phyloP scores from a whole-genome alignment of 2,797 vertebrate species.

The Mico argentatus region DNA sequence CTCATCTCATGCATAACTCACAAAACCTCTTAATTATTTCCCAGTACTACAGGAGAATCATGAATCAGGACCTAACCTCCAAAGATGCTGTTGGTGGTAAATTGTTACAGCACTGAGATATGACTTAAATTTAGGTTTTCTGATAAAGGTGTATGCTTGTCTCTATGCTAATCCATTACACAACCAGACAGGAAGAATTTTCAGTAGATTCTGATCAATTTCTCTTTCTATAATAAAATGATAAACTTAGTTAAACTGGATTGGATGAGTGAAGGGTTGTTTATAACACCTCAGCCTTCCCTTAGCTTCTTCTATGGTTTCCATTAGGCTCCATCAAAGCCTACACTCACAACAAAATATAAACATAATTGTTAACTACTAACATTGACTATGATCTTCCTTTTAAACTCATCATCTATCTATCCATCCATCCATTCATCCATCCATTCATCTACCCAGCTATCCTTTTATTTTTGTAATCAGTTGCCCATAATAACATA shows the following conservation, averaged over 20 bases:
- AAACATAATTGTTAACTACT: neutral
- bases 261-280: neutral
- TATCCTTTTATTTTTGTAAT: neutral
- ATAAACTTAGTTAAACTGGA: neutral
- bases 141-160: neutral
- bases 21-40: neutral
- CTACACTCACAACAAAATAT: neutral
- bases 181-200: neutral
- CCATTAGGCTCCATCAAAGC: neutral
- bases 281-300: neutral
- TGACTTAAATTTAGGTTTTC: neutral
- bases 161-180: neutral
- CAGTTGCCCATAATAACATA: neutral
- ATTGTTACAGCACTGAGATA: neutral
- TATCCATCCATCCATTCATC: neutral
- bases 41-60: neutral
- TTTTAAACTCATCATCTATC: neutral
- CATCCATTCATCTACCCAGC: neutral
- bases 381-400: neutral
- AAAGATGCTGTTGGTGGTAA: neutral
- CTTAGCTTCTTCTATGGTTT: neutral
- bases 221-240: neutral
- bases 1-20: neutral
- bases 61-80: neutral
- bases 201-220: neutral